Evolutionary conservation across 2,888 invertebrate species (phyloP).

Genomic region (Abscondita cerata): DNA sequence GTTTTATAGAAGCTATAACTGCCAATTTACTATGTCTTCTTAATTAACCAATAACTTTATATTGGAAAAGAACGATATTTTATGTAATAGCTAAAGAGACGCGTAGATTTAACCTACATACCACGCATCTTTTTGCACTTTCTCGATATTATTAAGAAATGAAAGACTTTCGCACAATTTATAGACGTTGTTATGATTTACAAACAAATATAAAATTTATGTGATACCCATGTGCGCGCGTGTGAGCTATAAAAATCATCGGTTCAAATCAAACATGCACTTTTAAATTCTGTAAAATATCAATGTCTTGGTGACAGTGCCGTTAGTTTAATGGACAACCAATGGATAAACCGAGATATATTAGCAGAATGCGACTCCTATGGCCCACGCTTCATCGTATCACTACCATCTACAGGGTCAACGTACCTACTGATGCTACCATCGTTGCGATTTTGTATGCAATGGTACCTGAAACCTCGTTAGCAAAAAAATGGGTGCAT

Average conservation of each 20-base stretch:
- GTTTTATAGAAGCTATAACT: conserved; percentile 7
- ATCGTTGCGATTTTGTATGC: conserved; percentile 34
- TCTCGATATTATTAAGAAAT: too few relatives aligned
- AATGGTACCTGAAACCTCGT: conserved; percentile 30
- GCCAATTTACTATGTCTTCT: conserved; percentile 2
- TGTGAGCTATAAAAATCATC: conserved; percentile 19
- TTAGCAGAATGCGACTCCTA: conserved; percentile 50
- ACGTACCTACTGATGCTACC: conserved; percentile 39
- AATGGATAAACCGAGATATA: conserved; percentile 47
- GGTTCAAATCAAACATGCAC: conserved; percentile 38
- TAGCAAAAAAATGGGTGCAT: conserved; percentile 33
- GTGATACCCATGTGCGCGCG: not conserved
- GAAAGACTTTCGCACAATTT: too few relatives aligned
- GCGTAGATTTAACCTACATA: too few relatives aligned
- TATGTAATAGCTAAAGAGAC: too few relatives aligned
- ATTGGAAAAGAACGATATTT: too few relatives aligned
- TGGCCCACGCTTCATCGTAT: conserved; percentile 51
- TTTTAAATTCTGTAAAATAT: conserved; percentile 45
- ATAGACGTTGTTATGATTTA: too few relatives aligned
- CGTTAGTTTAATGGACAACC: conserved; percentile 50
- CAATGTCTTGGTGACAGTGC: conserved; percentile 44
- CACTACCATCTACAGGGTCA: conserved; percentile 53
- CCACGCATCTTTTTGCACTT: too few relatives aligned
- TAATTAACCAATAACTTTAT: conserved; percentile 1
- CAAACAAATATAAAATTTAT: too few relatives aligned